phyloP scores from a whole-genome alignment of 1,140 invertebrate species.

The Drosophila lowei region DNA sequence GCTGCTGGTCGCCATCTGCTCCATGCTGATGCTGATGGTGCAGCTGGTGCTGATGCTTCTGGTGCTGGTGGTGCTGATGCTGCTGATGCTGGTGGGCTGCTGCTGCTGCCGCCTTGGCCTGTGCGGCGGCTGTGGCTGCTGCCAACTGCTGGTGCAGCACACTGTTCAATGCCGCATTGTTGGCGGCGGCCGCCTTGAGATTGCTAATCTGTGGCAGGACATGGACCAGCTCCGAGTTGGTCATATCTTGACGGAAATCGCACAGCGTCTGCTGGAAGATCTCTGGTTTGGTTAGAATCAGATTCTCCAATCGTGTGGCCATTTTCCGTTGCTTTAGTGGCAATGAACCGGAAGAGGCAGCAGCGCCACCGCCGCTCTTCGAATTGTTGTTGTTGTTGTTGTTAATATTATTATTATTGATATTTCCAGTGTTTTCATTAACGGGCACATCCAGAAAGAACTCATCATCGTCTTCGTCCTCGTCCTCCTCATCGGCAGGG shows the following conservation, averaged over 20 bases:
- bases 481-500: constrained; percentile 53
- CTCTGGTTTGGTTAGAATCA: constrained; percentile 67
- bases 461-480: constrained; percentile 63
- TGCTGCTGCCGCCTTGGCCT: constrained; percentile 57
- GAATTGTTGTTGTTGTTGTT: constrained; percentile 38
- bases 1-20: constrained; percentile 34
- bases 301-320: constrained; percentile 68
- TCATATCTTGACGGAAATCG: constrained; percentile 73
- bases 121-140: constrained; percentile 60
- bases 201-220: constrained; percentile 69
- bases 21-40: constrained; percentile 25
- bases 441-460: constrained; percentile 60
- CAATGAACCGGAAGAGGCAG: constrained; percentile 18
- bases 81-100: constrained; percentile 36
- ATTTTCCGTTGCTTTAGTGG: constrained; percentile 68
- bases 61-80: constrained; percentile 49
- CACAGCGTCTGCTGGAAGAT: constrained; percentile 63
- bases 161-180: constrained; percentile 61
- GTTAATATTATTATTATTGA: constrained; percentile 38
- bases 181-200: constrained; percentile 64
- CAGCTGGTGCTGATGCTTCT: constrained; percentile 46
- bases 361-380: constrained; percentile 4
- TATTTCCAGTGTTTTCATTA: constrained; percentile 37
- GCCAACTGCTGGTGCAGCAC: constrained; percentile 66
- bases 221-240: constrained; percentile 68